Conservation (phyloP, 2,113 vertebrate species). For the Mobula hypostoma region DNA sequence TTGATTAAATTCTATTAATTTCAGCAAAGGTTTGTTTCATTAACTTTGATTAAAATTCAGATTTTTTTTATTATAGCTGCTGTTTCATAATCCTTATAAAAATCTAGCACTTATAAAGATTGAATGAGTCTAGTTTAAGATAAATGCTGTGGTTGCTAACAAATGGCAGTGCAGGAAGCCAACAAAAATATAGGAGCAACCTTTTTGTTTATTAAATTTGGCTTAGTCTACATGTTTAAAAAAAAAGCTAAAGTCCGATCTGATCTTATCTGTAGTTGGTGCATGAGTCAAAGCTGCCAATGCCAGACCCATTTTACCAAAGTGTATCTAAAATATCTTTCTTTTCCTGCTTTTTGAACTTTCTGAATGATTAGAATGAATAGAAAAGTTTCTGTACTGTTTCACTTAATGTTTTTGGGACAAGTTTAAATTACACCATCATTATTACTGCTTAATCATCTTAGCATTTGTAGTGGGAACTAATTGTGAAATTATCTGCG, state of each 20-base stretch:
- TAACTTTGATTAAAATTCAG: conserved; percentile 4
- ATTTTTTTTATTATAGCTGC: neutral
- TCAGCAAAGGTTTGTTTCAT: neutral
- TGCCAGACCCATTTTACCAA: neutral
- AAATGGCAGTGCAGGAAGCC: conserved; percentile 32
- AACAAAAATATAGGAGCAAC: conserved; percentile 21
- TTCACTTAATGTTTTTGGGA: neutral
- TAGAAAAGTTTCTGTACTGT: neutral
- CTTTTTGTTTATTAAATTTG: conserved; percentile 27
- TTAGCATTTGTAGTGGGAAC: neutral
- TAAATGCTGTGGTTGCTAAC: conserved; percentile 36
- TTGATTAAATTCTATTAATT: neutral
- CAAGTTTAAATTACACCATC: neutral
- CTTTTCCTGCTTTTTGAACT: conserved; percentile 7
- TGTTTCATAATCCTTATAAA: conserved; percentile 28
- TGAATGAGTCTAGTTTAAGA: conserved; percentile 30
- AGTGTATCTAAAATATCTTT: neutral
- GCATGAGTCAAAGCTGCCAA: neutral
- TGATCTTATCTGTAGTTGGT: conserved; percentile 34
- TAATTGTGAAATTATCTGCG: no score
- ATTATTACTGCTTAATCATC: neutral
- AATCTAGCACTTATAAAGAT: conserved; percentile 37
- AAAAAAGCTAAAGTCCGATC: neutral
- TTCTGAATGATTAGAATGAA: neutral
- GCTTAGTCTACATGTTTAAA: neutral